These are phyloP conservation scores for Bursaphelenchus mucronatus DNA, from an alignment of 1,140 invertebrate species.

Conservation along the genomic window DNA sequence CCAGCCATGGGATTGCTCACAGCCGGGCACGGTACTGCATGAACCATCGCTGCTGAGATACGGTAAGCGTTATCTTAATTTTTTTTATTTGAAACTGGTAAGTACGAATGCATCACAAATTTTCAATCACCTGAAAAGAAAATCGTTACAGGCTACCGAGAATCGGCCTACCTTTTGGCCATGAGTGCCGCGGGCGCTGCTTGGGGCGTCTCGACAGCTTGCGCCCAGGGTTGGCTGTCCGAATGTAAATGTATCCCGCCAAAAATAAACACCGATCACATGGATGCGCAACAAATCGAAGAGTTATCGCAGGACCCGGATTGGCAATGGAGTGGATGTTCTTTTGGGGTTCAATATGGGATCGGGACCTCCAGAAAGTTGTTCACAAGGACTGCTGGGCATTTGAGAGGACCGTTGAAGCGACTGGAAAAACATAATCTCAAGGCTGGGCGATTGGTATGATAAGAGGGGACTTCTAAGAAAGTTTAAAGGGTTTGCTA, in stretches of 20 bases:
- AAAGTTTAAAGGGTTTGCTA: no score
- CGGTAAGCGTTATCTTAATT: slow-evolving; percentile 28
- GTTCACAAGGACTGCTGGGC: slow-evolving; percentile 38
- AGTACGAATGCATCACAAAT: slow-evolving; percentile 4
- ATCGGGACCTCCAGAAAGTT: slow-evolving; percentile 49
- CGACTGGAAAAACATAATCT: slow-evolving; percentile 57
- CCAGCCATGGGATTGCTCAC: slow-evolving; percentile 51
- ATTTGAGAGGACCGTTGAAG: slow-evolving; percentile 25
- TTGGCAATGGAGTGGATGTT: slow-evolving; percentile 41
- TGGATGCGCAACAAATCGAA: slow-evolving; percentile 5
- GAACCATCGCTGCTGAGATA: slow-evolving; percentile 45
- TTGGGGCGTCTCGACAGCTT: slow-evolving; percentile 55
- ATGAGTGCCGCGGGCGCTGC: slow-evolving; percentile 54
- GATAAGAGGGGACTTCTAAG: neutral
- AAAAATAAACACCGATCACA: neutral
- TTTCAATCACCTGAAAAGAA: slow-evolving; percentile 19
- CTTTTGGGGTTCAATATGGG: slow-evolving; percentile 56
- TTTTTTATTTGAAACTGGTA: neutral
- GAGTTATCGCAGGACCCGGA: slow-evolving; percentile 1
- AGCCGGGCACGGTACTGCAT: slow-evolving; percentile 53
- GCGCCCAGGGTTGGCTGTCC: slow-evolving; percentile 52
- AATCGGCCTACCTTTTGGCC: slow-evolving; percentile 55
- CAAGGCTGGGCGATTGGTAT: slow-evolving; percentile 56
- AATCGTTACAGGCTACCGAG: slow-evolving; percentile 46
- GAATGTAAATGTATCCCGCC: slow-evolving; percentile 50